Evolutionary conservation across 2,797 vertebrate species (phyloP).

Genomic region (Scolopax bukidnonensis): DNA sequence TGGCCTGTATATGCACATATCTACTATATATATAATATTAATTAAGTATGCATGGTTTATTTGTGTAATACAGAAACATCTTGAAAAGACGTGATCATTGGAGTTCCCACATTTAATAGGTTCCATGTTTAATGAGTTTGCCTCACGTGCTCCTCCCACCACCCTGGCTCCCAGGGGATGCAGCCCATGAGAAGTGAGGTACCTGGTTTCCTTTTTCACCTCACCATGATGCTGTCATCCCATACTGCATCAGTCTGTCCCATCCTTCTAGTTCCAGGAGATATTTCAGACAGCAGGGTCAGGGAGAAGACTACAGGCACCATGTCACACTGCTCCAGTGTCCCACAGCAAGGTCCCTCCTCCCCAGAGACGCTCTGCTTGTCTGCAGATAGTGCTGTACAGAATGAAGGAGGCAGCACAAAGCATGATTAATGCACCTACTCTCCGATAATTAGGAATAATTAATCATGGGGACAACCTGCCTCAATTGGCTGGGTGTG

Average conservation of each 20-base stretch:
- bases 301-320: neutral
- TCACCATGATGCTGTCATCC: fast-evolving
- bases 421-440: neutral
- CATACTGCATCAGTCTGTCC: neutral
- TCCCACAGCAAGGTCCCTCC: fast-evolving
- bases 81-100: neutral
- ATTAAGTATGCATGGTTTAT: fast-evolving
- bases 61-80: neutral
- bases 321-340: neutral
- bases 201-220: neutral
- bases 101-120: neutral
- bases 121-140: fast-evolving
- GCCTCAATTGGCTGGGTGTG: neutral
- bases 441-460: neutral
- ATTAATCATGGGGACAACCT: neutral
- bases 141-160: fast-evolving
- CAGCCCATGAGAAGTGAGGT: fast-evolving
- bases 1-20: neutral
- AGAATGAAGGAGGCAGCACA: neutral
- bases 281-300: neutral
- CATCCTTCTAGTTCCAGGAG: neutral
- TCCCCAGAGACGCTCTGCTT: fast-evolving
- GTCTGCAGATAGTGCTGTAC: neutral
- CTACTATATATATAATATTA: neutral
- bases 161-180: neutral